These are phyloP conservation scores for Machimus atricapillus DNA, from an alignment of 2,888 invertebrate species.

Conservation along the genomic window DNA sequence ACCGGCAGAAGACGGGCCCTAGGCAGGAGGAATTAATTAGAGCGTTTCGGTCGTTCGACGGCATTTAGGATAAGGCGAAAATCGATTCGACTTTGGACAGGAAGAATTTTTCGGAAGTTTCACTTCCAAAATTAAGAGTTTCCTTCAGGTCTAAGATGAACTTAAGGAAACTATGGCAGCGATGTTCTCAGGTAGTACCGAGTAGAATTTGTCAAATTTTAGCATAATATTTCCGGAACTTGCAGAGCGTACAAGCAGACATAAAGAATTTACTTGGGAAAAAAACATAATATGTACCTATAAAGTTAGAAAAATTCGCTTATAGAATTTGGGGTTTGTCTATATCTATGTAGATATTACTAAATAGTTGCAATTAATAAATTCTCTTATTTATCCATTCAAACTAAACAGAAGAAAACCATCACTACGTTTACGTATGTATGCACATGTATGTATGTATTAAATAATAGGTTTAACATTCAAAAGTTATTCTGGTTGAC, in stretches of 20 bases:
- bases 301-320: too few relatives aligned
- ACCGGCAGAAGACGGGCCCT: background rate
- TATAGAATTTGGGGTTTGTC: too few relatives aligned
- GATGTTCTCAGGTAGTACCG: background rate
- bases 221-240: background rate
- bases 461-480: too few relatives aligned
- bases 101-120: background rate
- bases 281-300: background rate
- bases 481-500: too few relatives aligned
- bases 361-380: too few relatives aligned
- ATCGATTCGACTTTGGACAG: background rate
- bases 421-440: too few relatives aligned
- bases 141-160: background rate
- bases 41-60: background rate
- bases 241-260: background rate
- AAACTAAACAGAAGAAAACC: too few relatives aligned
- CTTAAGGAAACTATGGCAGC: background rate
- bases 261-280: background rate
- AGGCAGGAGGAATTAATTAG: background rate
- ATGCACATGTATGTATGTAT: too few relatives aligned
- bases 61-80: background rate
- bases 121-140: background rate
- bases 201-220: background rate
- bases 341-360: too few relatives aligned
- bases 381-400: too few relatives aligned